Conservation (phyloP, 2,797 vertebrate species). For the Delichon dasypus region DNA sequence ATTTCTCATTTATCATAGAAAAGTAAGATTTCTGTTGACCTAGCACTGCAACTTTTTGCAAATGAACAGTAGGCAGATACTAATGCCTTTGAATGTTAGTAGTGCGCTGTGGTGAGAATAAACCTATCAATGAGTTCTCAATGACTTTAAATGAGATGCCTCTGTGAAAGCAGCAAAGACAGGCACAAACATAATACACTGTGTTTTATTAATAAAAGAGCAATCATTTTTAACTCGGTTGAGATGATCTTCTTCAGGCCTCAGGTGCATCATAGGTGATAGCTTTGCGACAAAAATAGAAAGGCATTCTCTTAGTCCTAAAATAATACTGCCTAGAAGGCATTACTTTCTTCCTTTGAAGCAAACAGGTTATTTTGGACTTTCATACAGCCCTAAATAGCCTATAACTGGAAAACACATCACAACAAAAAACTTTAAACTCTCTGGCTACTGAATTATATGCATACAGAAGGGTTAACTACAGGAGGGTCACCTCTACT, state of each 20-base stretch:
- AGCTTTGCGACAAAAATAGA: slow-evolving; percentile 25
- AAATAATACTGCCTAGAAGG: background rate
- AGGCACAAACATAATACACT: background rate
- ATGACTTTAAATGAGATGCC: slow-evolving; percentile 35
- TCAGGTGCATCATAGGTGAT: background rate
- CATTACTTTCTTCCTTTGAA: background rate
- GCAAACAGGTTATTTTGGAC: background rate
- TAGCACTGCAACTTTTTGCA: slow-evolving; percentile 48
- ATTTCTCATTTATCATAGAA: slow-evolving; percentile 46
- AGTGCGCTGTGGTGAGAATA: slow-evolving; percentile 14
- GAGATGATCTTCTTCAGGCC: background rate
- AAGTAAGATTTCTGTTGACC: slow-evolving; percentile 22
- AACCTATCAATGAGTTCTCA: slow-evolving; percentile 17
- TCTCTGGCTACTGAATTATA: background rate
- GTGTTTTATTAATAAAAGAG: slow-evolving; percentile 15
- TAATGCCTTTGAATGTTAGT: slow-evolving; percentile 43
- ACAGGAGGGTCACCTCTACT: background rate
- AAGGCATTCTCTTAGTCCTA: background rate
- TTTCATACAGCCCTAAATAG: background rate
- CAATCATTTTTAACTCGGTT: background rate
- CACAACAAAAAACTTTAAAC: background rate
- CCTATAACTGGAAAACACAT: background rate
- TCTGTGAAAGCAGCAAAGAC: slow-evolving; percentile 13
- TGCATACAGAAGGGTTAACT: background rate
- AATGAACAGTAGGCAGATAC: slow-evolving; percentile 23